Percentiles rank a stretch among this genome's conserved stretches.
Conservation (phyloP, 2,113 vertebrate species). For the Upupa epops region DNA sequence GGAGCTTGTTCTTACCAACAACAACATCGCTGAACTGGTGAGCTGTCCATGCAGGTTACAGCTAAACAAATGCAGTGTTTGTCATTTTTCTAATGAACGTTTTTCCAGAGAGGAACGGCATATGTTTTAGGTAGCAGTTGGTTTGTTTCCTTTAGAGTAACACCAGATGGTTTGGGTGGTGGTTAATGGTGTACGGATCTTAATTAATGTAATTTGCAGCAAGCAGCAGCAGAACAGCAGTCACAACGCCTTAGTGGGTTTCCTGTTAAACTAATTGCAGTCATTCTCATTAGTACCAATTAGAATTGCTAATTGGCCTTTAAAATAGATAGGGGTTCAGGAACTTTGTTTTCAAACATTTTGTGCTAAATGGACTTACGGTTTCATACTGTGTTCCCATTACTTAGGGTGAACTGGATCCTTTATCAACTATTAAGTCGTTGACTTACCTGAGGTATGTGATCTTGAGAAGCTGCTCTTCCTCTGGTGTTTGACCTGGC, state of each 20-base stretch:
- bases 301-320: not conserved
- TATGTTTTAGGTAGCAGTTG: not conserved
- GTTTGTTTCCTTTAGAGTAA: not conserved
- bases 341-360: not conserved
- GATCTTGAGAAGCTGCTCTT: not conserved
- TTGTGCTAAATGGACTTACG: not conserved
- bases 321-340: not conserved
- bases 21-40: conserved; percentile 96
- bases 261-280: not conserved
- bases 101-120: not conserved
- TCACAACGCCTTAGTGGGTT: not conserved
- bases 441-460: conserved; percentile 89
- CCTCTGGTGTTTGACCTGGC: not conserved
- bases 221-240: not conserved
- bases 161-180: not conserved
- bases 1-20: conserved; percentile 94
- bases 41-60: not conserved
- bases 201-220: not conserved
- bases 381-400: not conserved
- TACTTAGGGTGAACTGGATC: conserved; percentile 91
- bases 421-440: conserved; percentile 87
- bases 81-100: not conserved
- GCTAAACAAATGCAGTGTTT: not conserved
- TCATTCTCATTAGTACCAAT: not conserved
- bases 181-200: not conserved